Base-by-base conservation (phyloP, 2,888 invertebrate genomes). In the Eurois occulta region DNA sequence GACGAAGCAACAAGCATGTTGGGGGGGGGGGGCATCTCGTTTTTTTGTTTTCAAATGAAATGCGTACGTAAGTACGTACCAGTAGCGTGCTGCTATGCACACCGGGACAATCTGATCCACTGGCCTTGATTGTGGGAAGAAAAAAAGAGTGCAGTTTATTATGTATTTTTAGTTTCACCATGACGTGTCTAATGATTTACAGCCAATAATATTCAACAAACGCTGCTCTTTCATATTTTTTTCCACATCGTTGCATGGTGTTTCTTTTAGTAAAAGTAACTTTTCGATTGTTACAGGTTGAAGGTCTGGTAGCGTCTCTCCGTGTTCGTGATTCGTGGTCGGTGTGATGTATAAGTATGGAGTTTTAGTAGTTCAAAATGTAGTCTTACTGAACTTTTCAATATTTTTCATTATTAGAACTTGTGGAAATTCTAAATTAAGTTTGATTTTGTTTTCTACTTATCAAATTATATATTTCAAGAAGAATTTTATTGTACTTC, bases 281-380 rank as follows among this genome's bases (percentile, higher is more conserved):
- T 55, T 7, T 77, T 83, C 73, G 1, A 75, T 91, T 89, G 87
- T 93, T 93, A n/a, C 91, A 93, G 93, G 73, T 89, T 55, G 80
- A 81, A 83, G 77, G 72, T 87, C 81, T 83, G 83, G 73, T 81
- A 68, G 84, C 75, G 81, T 86, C 67, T 83, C 76, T 87, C 64
- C 80, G 75, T 78, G 80, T 83, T 80, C 68, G 68, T 73, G 79
- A 77, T 73, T 79, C 69, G 60, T 83, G 78, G 68, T 88, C 75
- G 65, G 77, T 82, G 78, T 78, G 66, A 72, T 62, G 32, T 68
- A 35, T 43, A 28, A 35, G 38, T 70, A 75, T 68, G 74, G 65
- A 76, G 66, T 80, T 72, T 72, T 32, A 58, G 72, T 83, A 83
- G 86, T 81, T 79, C 69, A 72, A 81, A 88, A 67, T 79, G 65